phyloP scores from a whole-genome alignment of 64 coral and sea anemone genomes.

The Stichodactyla helianthus region DNA sequence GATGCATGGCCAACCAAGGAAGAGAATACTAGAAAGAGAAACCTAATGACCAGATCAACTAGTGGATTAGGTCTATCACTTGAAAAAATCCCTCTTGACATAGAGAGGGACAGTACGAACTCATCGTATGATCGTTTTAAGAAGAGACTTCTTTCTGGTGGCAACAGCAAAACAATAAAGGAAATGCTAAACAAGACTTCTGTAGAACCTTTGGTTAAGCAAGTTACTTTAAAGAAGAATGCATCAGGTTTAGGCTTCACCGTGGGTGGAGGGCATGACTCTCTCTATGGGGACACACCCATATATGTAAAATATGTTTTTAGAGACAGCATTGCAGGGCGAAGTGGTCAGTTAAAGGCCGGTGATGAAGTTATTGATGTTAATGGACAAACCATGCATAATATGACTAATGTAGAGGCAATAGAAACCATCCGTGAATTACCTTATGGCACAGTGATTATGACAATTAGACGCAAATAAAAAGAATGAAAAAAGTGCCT shows the following conservation, averaged over 20 bases:
- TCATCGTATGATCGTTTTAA: constrained; percentile 77
- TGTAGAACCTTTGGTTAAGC: constrained; percentile 43
- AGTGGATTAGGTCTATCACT: constrained; percentile 21
- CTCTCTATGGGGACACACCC: constrained; percentile 89
- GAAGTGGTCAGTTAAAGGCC: constrained; percentile 45
- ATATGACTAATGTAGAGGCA: constrained; percentile 83
- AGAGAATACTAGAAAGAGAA: constrained; percentile 66
- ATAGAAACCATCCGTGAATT: constrained; percentile 72
- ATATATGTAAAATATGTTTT: constrained; percentile 89
- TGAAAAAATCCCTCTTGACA: constrained; percentile 53
- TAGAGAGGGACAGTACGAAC: constrained; percentile 29
- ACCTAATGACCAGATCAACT: constrained; percentile 26
- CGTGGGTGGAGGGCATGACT: constrained; percentile 82
- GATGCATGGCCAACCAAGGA: constrained; percentile 83
- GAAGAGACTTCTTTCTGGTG: constrained; percentile 64
- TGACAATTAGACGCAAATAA: constrained; percentile 41
- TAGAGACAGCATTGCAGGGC: constrained; percentile 65
- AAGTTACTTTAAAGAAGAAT: constrained; percentile 64
- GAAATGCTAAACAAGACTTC: constrained; percentile 54
- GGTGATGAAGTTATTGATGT: constrained; percentile 95
- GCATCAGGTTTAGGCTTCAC: constrained; percentile 91
- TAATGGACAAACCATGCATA: constrained; percentile 72
- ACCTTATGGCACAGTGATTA: constrained; percentile 67
- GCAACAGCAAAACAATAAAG: constrained; percentile 60
- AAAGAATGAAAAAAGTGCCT: not conserved